Evolutionary conservation across 1,140 invertebrate species (phyloP).

Genomic region (Ditylenchus dipsaci): DNA sequence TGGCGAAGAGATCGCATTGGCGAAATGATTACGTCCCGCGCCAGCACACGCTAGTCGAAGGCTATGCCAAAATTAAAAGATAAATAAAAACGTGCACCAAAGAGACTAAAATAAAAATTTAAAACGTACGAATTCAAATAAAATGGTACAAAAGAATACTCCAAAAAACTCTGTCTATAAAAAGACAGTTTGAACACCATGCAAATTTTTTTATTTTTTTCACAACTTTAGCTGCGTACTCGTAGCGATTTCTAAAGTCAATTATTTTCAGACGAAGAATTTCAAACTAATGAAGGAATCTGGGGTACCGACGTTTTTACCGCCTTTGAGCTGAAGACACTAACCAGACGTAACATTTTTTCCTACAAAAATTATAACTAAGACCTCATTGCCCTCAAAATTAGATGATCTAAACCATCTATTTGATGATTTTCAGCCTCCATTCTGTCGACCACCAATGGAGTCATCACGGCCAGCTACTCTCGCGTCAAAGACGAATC

Average conservation of each 20-base stretch:
- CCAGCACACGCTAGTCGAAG: no score
- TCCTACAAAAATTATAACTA: background rate
- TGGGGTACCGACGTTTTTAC: conserved; percentile 47
- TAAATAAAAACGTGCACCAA: no score
- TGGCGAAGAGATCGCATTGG: no score
- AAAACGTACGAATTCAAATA: no score
- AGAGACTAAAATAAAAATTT: no score
- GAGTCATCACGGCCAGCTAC: background rate
- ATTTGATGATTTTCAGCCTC: background rate
- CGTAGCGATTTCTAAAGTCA: background rate
- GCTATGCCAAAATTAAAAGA: no score
- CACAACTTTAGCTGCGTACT: no score
- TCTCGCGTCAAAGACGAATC: background rate
- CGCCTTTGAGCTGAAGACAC: conserved; percentile 35
- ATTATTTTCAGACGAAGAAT: conserved; percentile 11
- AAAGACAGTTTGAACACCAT: no score
- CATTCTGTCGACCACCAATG: background rate
- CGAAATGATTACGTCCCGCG: no score
- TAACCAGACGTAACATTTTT: conserved; percentile 36
- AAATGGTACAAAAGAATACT: no score
- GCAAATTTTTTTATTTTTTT: no score
- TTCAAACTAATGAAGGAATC: conserved; percentile 34
- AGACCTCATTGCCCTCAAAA: background rate
- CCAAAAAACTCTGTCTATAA: no score
- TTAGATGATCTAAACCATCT: background rate